Evolutionary conservation across 1,140 invertebrate genomes (phyloP), one percentile per base, ranked within the genome.

Genomic region (Drosophila gunungcola): DNA sequence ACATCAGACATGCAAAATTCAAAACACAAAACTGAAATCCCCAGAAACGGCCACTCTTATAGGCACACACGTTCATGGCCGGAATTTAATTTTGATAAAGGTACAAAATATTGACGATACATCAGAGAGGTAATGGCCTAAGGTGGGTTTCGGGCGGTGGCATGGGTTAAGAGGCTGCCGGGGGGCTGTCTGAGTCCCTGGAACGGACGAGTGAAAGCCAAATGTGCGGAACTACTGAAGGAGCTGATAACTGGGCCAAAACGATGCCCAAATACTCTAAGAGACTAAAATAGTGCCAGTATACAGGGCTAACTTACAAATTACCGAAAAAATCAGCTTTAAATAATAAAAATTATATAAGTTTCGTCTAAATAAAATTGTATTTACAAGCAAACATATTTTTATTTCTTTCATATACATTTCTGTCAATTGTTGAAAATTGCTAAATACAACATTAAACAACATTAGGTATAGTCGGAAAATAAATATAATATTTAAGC

Each of bases 41-140:
- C 49, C 34, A 1, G 21, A 16, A 55, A 55, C 27, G 10, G 21
- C 46, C 52, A 60, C 62, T 72, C 62, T 11, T 3, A 52, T 83
- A 73, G 77, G 64, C 78, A 75, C 78, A 75, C 49, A 84, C 76
- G 72, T 81, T 63, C 39, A 38, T 53, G 38, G 69, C 36, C 43
- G 85, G 85, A 91, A 91, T 91, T 91, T 91, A 89, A 91, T 91
- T 91, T 91, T 90, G 90, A 91, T 89, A 88, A 89, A 91, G 90
- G 90, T 91, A 91, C 74, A 42, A 82, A 91, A 91, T 91, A 91
- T 91, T 91, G 90, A 83, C 84, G 84, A 90, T 90, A 83, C 84
- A 83, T 91, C 73, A 75, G 73, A 63, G 80, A 61, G 63, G 16
- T 34, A 63, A 27, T 34, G 46, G 48, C 13, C 5, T 2, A 41